Percentiles rank a stretch among this genome's conserved stretches.
These are phyloP conservation scores for Florisuga fusca DNA, from an alignment of 2,797 vertebrate genomes.

Conservation along the genomic window DNA sequence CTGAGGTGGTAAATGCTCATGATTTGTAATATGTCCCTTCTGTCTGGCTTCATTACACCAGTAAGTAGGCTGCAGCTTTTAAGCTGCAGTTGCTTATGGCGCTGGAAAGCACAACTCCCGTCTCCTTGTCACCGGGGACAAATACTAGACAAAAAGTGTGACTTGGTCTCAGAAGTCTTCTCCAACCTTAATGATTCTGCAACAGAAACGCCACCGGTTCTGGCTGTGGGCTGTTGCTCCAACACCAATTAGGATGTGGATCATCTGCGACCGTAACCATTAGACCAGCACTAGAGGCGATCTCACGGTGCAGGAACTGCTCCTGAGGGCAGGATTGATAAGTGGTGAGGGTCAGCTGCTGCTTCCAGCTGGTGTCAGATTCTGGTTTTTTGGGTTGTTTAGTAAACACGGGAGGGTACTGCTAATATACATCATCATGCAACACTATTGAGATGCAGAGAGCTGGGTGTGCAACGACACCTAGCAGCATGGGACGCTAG, in stretches of 20 bases:
- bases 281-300: not conserved
- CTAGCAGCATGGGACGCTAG: accelerated
- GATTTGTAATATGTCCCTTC: not conserved
- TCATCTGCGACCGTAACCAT: not conserved
- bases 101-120: accelerated
- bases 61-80: accelerated
- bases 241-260: accelerated
- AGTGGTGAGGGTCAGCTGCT: accelerated
- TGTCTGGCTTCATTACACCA: accelerated
- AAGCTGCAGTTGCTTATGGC: accelerated
- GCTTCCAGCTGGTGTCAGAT: not conserved
- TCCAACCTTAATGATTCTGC: too few species aligned
- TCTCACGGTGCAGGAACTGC: too few species aligned
- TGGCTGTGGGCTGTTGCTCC: not conserved
- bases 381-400: not conserved
- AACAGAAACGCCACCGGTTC: not conserved
- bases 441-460: too few species aligned
- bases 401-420: too few species aligned
- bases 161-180: too few species aligned
- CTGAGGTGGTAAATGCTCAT: accelerated
- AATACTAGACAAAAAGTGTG: not conserved
- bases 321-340: too few species aligned
- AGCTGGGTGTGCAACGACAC: too few species aligned
- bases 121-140: not conserved
- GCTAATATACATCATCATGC: too few species aligned